phyloP scores from a whole-genome alignment of 2,797 vertebrate genomes.

The Malacoraja senta region DNA sequence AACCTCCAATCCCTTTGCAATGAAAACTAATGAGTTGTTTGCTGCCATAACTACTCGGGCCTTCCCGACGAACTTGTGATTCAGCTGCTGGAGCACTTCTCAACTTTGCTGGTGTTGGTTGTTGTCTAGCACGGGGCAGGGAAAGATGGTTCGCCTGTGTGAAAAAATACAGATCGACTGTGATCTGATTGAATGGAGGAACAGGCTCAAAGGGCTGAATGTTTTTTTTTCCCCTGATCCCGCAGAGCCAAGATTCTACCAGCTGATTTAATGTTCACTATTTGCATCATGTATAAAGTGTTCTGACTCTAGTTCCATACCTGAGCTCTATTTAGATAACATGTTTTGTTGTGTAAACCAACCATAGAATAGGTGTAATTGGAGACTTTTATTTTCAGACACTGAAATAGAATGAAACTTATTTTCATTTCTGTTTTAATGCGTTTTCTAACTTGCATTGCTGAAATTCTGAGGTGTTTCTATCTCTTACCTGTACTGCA shows the following conservation, averaged over 20 bases:
- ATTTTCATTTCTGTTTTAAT: not conserved
- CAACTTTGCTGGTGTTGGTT: not conserved
- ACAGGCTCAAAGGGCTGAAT: not conserved
- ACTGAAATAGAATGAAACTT: not conserved
- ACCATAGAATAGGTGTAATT: not conserved
- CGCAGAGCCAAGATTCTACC: not conserved
- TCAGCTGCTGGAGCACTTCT: not conserved
- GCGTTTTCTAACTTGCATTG: not conserved
- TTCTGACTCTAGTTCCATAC: not conserved
- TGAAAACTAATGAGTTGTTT: too few species aligned
- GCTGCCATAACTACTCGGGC: too few species aligned
- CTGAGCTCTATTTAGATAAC: not conserved
- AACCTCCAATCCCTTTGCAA: too few species aligned
- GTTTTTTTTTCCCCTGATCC: too few species aligned
- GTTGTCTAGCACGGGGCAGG: too few species aligned
- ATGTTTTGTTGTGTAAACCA: not conserved
- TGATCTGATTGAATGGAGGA: not conserved
- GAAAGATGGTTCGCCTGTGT: not conserved
- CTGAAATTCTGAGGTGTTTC: not conserved
- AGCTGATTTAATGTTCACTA: not conserved
- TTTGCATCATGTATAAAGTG: not conserved
- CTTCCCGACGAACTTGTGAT: not conserved
- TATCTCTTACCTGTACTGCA: not conserved
- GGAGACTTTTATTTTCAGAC: not conserved
- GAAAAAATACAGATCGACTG: not conserved